These are phyloP conservation scores for Numenius arquata DNA, from an alignment of 2,113 vertebrate genomes.

Conservation along the genomic window DNA sequence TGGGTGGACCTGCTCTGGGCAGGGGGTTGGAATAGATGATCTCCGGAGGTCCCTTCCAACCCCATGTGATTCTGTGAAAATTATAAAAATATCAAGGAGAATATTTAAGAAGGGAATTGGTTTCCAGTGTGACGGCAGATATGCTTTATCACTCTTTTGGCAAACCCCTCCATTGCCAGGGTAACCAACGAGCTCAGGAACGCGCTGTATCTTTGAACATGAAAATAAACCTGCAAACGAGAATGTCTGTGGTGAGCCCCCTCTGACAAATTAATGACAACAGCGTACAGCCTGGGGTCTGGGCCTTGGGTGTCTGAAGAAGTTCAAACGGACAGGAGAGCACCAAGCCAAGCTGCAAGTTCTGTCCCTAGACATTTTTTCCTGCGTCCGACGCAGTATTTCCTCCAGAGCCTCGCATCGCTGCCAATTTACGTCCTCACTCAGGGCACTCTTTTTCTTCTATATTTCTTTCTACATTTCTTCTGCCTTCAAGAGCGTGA, in stretches of 20 bases:
- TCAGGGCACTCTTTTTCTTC: background rate
- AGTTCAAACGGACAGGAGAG: background rate
- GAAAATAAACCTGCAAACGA: background rate
- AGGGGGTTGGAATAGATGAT: too few relatives aligned
- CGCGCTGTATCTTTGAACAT: background rate
- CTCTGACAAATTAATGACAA: slow-evolving; percentile 6
- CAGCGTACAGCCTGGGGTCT: background rate
- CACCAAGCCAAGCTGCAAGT: background rate
- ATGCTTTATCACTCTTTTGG: background rate
- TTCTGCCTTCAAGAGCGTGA: background rate
- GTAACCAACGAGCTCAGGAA: slow-evolving; percentile 39
- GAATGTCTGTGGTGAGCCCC: background rate
- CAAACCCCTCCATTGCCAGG: slow-evolving; percentile 42
- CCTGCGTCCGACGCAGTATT: background rate
- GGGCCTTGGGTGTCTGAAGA: background rate
- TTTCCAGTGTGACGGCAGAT: background rate
- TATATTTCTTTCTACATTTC: background rate
- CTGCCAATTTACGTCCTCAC: background rate
- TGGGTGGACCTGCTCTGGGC: too few relatives aligned
- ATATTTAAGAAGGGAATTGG: background rate
- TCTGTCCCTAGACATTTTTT: background rate
- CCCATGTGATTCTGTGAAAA: background rate
- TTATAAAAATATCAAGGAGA: background rate
- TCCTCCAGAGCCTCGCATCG: background rate
- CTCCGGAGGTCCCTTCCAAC: too few relatives aligned